phyloP scores from a whole-genome alignment of 1,140 invertebrate species.

The Brachystomella parvula region DNA sequence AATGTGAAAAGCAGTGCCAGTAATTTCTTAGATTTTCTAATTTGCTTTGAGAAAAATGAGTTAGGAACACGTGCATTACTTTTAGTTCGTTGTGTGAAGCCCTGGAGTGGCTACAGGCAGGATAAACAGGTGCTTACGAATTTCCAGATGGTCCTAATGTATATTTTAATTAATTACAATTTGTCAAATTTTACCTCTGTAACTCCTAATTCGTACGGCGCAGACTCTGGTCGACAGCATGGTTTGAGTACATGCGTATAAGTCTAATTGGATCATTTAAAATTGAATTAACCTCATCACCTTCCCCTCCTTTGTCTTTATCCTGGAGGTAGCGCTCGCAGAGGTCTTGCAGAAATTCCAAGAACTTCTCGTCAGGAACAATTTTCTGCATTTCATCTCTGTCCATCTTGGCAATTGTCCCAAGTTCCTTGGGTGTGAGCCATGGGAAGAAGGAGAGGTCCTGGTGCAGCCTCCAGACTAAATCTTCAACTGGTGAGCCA shows the following conservation, averaged over 20 bases:
- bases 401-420: constrained; percentile 28
- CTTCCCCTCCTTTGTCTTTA: constrained; percentile 18
- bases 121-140: no score
- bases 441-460: constrained; percentile 37
- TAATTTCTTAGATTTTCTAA: no score
- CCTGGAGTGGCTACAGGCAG: no score
- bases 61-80: no score
- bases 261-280: constrained; percentile 37
- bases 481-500: constrained; percentile 31
- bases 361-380: constrained; percentile 32
- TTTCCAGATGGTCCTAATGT: no score
- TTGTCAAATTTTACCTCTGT: no score
- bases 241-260: constrained; percentile 38
- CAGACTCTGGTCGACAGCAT: no score
- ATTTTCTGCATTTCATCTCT: constrained; percentile 35
- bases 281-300: constrained; percentile 12
- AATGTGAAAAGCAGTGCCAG: no score
- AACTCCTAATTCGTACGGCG: no score
- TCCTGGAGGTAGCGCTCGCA: constrained; percentile 34
- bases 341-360: constrained; percentile 36
- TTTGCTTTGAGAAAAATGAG: no score
- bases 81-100: no score
- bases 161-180: no score
- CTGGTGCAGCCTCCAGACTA: constrained; percentile 36
- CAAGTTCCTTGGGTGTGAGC: constrained; percentile 34